Evolutionary conservation across 2,888 invertebrate genomes (phyloP), one percentile per base, ranked within the genome.

Genomic region (Trisateles emortualis): DNA sequence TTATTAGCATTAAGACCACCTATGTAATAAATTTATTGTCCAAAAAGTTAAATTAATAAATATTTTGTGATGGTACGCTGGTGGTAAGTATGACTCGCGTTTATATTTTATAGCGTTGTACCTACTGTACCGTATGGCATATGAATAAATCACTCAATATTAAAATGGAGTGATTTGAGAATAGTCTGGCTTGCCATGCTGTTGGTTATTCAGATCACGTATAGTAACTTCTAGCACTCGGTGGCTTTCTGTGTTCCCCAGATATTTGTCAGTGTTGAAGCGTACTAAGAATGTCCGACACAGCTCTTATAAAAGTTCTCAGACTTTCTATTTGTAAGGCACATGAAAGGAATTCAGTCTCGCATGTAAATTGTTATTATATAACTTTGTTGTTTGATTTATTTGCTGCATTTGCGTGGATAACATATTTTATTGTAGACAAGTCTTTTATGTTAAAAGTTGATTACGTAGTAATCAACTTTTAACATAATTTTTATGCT

Each of bases 91-190:
- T 45, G 64, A 64, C 67, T 60, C 40, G 57, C 59, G 56, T 66
- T 61, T 54, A 47, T 59, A 47, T 52, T 65, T 52, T 58, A 53
- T 44, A 45, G 57, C 41, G 52, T 62, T 46, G 58, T 64, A n/a
- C n/a, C n/a, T 70, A 63, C 55, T 53, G 56, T 48, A 50, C 59
- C 26, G 52, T 52, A 54, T 54, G 59, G 48, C 44, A 59, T 57
- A 61, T 70, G 69, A 75, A 80, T 77, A 80, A 81, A 79, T 77
- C 75, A 75, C 72, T 78, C 68, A 73, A 72, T 79, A 81, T 78
- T 76, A 78, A 82, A 81, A 80, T 77, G 67, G 67, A 73, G 70
- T 80, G 79, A 79, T 83, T 79, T 76, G 71, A 74, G 78, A 79
- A 76, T 74, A 78, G 72, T 64, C 60, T 64, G 68, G 61, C 60